Evolutionary conservation across 2,888 invertebrate species (phyloP), one percentile per base, ranked within the genome.

Genomic region (Patella depressa): DNA sequence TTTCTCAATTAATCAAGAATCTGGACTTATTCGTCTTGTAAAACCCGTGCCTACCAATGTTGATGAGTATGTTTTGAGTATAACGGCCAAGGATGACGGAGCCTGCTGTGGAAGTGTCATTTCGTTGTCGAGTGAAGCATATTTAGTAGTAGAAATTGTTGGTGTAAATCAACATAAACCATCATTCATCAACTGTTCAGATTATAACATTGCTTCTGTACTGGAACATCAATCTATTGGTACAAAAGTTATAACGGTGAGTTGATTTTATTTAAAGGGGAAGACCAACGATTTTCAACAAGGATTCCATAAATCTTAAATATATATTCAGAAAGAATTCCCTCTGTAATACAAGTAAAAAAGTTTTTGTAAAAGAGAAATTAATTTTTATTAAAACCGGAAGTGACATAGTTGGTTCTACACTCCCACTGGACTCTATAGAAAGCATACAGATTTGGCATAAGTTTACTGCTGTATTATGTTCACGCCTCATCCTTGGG

Each of bases 81-180:
- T 99, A 12, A 98, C 98, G 0, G 99, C 99, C 2, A 95, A 96
- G 93, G 99, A 99, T 90, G 99, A 99, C 91, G 99, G 99, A 0
- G 96, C 97, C 1, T 99, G 99, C 91, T 99, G 99, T 91, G 95
- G 95, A 17, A 96, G 96, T 83, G 97, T 96, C 3, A 75, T 78
- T 12, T 96, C 96, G 0, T 97, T 98, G 90, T 97, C 97, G 0
- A 97, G 96, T 73, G 97, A 97, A 0, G 98, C 98, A 11, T 96
- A 97, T 1, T 97, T 98, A 0, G 97, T 98, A 0, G 98, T 98
- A 0, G 98, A 98, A 91, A 97, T 98, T 81, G 98, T 98, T 0
- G 98, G 98, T 88, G 97, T 98, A 29, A 98, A 98, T 91, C 98
- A 98, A 90, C 98, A 98, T 91, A 98, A 98, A 89, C 98, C 98